Evolutionary conservation across 1,140 invertebrate genomes (phyloP).

Genomic region (Megalonaias nervosa): DNA sequence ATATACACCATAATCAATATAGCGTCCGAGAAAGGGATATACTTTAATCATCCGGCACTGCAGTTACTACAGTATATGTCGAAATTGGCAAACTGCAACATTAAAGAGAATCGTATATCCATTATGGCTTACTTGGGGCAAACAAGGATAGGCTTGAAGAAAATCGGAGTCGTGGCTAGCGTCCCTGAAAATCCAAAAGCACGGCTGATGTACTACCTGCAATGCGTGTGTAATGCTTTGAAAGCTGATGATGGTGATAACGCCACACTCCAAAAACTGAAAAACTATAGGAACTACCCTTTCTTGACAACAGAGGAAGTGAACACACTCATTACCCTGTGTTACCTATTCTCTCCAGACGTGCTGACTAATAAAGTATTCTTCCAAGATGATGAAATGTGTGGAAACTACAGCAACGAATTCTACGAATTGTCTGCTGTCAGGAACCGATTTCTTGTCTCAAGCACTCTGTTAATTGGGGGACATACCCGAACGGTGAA

Average conservation of each 20-base stretch:
- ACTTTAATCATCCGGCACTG: no score
- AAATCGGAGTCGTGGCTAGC: no score
- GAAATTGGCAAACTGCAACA: no score
- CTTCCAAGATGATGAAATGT: slow-evolving; percentile 15
- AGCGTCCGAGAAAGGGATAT: no score
- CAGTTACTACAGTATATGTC: no score
- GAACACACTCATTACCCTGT: slow-evolving; percentile 8
- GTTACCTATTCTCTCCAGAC: slow-evolving; percentile 8
- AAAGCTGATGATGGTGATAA: background rate
- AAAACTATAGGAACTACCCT: slow-evolving; percentile 1
- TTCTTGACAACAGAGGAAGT: background rate
- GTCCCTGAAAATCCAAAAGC: background rate
- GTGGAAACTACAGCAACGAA: slow-evolving; percentile 9
- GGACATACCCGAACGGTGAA: slow-evolving; percentile 10
- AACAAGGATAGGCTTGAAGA: no score
- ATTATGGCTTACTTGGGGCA: no score
- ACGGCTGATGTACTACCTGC: slow-evolving; percentile 20
- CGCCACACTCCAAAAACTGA: background rate
- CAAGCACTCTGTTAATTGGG: slow-evolving; percentile 2
- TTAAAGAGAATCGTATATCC: no score
- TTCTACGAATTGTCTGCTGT: slow-evolving; percentile 11
- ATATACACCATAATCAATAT: no score
- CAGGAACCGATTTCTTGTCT: background rate
- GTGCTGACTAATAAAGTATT: slow-evolving; percentile 12
- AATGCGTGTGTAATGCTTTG: slow-evolving; percentile 16